phyloP scores from a whole-genome alignment of 2,888 invertebrate genomes.

The Drosophila neoperkinsi region DNA sequence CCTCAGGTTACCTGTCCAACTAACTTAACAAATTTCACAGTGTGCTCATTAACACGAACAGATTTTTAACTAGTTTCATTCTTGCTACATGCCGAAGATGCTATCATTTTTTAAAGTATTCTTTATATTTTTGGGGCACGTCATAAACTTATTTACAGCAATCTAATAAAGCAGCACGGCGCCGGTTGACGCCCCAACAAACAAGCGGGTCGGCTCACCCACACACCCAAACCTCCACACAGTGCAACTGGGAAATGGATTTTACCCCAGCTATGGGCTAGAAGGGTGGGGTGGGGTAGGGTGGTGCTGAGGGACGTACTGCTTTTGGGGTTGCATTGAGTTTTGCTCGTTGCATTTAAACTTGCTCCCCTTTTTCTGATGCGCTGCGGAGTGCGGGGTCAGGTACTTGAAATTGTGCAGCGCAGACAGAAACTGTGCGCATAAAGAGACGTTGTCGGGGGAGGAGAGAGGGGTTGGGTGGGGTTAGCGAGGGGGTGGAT shows the following conservation, averaged over 20 bases:
- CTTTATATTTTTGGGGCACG: constrained; percentile 50
- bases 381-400: constrained; percentile 5
- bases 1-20: constrained; percentile 12
- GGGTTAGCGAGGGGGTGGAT: background rate
- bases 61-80: constrained; percentile 20
- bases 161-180: constrained; percentile 75
- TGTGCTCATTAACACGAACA: constrained; percentile 10
- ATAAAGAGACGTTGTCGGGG: constrained; percentile 32
- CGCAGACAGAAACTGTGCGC: constrained; percentile 74
- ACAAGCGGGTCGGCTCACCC: constrained; percentile 1
- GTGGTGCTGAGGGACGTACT: constrained; percentile 14
- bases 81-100: constrained; percentile 29
- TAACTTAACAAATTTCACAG: constrained; percentile 18
- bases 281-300: background rate
- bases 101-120: background rate
- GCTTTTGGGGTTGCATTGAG: constrained; percentile 78
- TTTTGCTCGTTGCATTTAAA: constrained; percentile 81
- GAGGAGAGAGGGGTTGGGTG: background rate
- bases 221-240: background rate
- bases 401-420: constrained; percentile 74
- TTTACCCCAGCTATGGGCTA: constrained; percentile 32
- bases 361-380: constrained; percentile 73
- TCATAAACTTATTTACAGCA: constrained; percentile 79
- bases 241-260: constrained; percentile 49
- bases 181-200: constrained; percentile 69